phyloP scores from a whole-genome alignment of 2,797 vertebrate genomes.

The Dendrocincla fuliginosa region DNA sequence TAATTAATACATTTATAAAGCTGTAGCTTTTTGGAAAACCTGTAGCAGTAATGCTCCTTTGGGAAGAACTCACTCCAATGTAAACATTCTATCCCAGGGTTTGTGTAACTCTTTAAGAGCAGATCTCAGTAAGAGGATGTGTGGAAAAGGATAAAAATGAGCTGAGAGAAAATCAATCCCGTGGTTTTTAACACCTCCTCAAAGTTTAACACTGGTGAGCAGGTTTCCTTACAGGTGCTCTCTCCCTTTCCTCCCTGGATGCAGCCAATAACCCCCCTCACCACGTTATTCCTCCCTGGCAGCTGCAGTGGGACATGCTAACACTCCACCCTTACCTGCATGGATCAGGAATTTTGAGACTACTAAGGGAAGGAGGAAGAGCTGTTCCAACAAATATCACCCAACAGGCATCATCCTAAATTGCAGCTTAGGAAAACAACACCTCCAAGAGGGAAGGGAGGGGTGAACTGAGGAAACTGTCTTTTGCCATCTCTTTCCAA shows the following conservation, averaged over 20 bases:
- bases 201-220: background rate
- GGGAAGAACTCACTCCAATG: background rate
- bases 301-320: background rate
- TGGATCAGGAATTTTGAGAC: background rate
- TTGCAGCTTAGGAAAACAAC: background rate
- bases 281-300: background rate
- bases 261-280: background rate
- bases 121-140: background rate
- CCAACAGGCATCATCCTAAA: background rate
- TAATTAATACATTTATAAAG: background rate
- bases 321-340: background rate
- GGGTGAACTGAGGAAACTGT: background rate
- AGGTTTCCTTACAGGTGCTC: background rate
- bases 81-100: background rate
- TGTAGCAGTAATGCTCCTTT: background rate
- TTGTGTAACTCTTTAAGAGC: background rate
- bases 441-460: background rate
- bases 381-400: background rate
- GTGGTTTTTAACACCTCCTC: background rate
- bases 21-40: background rate
- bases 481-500: background rate
- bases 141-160: background rate
- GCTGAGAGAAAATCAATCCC: background rate
- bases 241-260: background rate
- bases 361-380: background rate